Evolutionary conservation across 2,113 vertebrate genomes (phyloP).

Genomic region (Lophochroa leadbeateri): DNA sequence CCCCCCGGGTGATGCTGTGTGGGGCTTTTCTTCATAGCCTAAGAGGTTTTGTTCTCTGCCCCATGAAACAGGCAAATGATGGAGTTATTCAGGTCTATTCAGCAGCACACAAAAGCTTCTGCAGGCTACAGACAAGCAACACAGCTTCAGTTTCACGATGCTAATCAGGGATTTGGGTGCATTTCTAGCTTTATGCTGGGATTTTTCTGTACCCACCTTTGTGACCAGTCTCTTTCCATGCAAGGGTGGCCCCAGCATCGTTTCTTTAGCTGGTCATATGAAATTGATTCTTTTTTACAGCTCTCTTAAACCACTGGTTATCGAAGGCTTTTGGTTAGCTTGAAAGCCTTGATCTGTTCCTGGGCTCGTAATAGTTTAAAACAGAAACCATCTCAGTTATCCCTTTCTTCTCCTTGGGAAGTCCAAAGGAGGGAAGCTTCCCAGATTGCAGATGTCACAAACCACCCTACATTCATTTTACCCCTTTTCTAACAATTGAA

Average conservation of each 20-base stretch:
- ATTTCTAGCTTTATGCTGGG: not conserved
- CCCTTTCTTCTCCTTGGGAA: conserved; percentile 63
- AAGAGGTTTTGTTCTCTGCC: not conserved
- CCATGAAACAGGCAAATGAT: not conserved
- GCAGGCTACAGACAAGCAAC: not conserved
- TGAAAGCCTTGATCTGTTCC: not conserved
- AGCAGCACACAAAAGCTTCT: not conserved
- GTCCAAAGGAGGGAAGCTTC: conserved; percentile 57
- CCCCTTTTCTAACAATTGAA: conserved; percentile 33
- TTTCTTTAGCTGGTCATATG: not conserved
- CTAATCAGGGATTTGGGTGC: not conserved
- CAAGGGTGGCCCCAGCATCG: not conserved
- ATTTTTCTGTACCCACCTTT: not conserved
- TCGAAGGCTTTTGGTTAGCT: not conserved
- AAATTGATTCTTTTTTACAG: not conserved
- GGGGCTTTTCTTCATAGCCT: not conserved
- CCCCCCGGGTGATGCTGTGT: not conserved
- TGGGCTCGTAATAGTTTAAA: not conserved
- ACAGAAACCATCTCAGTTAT: not conserved
- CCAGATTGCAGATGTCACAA: conserved; percentile 57
- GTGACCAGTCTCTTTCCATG: not conserved
- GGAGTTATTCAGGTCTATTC: conserved; percentile 10
- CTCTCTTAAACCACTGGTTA: not conserved
- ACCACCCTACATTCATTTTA: conserved; percentile 48
- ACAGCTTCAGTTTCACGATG: not conserved